Percentiles rank a stretch among this genome's conserved stretches.
Evolutionary conservation across 2,797 vertebrate genomes (phyloP).

Genomic region (Sandelia bainsii): DNA sequence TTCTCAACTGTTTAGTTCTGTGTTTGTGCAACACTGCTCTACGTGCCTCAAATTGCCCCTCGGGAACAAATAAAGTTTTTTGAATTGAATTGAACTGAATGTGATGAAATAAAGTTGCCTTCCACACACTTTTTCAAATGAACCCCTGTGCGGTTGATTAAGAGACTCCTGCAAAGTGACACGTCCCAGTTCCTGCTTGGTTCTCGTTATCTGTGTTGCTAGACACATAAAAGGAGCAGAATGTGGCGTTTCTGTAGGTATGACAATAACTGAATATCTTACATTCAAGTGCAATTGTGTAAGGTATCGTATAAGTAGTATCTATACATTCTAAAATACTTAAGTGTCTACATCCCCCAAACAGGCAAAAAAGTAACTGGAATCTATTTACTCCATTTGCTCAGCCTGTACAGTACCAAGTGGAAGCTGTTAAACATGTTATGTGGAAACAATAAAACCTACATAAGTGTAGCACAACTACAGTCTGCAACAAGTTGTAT

Average conservation of each 20-base stretch:
- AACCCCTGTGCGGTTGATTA: neutral
- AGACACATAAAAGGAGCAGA: neutral
- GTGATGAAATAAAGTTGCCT: constrained; percentile 1
- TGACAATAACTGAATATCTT: neutral
- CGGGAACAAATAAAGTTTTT: no score
- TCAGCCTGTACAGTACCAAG: no score
- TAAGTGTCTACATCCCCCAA: neutral
- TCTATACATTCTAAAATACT: neutral
- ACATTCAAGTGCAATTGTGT: neutral
- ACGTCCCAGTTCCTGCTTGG: neutral
- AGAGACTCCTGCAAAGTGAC: constrained; percentile 2
- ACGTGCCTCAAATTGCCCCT: no score
- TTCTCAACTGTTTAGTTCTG: no score
- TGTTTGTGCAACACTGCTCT: no score
- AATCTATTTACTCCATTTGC: no score
- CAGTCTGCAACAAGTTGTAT: neutral
- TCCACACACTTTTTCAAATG: neutral
- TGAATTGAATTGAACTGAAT: no score
- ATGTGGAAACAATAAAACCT: neutral
- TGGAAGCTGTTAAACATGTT: neutral
- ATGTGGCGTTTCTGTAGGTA: neutral
- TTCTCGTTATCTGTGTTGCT: neutral
- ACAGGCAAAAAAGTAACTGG: neutral
- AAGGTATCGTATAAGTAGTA: neutral
- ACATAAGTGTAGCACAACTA: neutral